phyloP scores from a whole-genome alignment of 2,113 vertebrate species.

The Lophius piscatorius region DNA sequence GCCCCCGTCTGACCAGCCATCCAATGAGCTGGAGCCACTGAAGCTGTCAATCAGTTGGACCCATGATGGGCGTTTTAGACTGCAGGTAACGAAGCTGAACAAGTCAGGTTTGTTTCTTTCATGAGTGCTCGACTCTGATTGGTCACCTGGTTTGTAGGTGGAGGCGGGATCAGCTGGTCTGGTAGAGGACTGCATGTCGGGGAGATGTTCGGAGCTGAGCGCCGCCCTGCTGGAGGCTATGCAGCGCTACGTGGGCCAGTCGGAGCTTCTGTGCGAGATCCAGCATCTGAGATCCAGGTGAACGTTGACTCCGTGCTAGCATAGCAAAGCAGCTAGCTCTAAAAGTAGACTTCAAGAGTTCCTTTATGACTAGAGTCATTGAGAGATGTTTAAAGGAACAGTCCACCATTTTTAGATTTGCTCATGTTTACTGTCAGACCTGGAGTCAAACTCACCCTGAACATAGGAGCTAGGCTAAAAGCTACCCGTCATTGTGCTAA shows the following conservation, averaged over 20 bases:
- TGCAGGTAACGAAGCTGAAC: slow-evolving; percentile 61
- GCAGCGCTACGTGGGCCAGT: slow-evolving; percentile 70
- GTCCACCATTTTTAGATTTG: too few relatives aligned
- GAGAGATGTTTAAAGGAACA: too few relatives aligned
- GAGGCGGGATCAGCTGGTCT: slow-evolving; percentile 49
- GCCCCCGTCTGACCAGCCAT: not conserved
- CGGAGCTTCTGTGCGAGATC: slow-evolving; percentile 76
- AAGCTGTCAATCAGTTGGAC: slow-evolving; percentile 64
- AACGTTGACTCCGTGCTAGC: not conserved
- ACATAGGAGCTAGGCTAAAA: too few relatives aligned
- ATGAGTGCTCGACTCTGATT: not conserved
- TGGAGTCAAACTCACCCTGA: too few relatives aligned
- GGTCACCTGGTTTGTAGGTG: slow-evolving; percentile 38
- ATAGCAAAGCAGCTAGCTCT: too few relatives aligned
- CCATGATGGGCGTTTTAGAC: slow-evolving; percentile 55
- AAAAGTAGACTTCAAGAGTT: too few relatives aligned
- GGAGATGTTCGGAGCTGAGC: slow-evolving; percentile 53
- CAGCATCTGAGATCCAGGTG: slow-evolving; percentile 76
- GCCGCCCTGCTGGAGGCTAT: slow-evolving; percentile 66
- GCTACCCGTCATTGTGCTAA: too few relatives aligned
- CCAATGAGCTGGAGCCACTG: slow-evolving; percentile 63
- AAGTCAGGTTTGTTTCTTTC: too few relatives aligned
- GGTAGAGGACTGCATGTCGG: slow-evolving; percentile 44
- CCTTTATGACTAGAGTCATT: too few relatives aligned
- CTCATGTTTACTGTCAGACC: too few relatives aligned